A percentile compares a stretch with the other conserved stretches of the same genome.
phyloP scores from a whole-genome alignment of 2,888 invertebrate species.

The Neelides folsomi region DNA sequence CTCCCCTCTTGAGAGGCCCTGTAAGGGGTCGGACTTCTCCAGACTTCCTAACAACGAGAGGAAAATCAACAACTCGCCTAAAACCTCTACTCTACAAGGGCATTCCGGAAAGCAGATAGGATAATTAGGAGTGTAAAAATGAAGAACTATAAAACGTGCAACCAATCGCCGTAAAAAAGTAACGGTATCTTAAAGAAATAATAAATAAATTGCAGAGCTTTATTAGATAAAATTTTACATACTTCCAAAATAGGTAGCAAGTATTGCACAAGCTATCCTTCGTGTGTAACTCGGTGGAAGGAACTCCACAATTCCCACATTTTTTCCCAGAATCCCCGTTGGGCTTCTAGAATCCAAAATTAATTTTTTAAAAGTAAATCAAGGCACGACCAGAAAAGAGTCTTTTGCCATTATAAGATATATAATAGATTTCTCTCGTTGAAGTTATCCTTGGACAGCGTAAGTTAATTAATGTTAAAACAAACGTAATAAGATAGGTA shows the following conservation, averaged over 20 bases:
- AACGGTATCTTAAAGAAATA: not conserved
- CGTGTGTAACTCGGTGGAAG: slow-evolving; percentile 57
- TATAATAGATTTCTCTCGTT: too few species aligned
- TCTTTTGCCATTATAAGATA: too few species aligned
- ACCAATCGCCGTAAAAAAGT: not conserved
- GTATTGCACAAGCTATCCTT: slow-evolving; percentile 68
- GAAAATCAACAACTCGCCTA: slow-evolving; percentile 7
- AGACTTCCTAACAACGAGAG: slow-evolving; percentile 51
- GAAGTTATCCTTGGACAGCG: too few species aligned
- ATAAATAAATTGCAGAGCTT: not conserved
- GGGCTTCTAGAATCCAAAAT: slow-evolving; percentile 32
- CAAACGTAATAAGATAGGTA: too few species aligned
- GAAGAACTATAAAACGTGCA: slow-evolving; percentile 1
- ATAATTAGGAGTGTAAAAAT: slow-evolving; percentile 1
- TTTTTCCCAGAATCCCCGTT: slow-evolving; percentile 36
- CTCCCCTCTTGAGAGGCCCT: slow-evolving; percentile 41
- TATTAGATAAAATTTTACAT: slow-evolving; percentile 37
- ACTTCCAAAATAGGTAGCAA: slow-evolving; percentile 77
- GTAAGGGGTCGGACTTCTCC: slow-evolving; percentile 66
- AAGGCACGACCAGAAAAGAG: too few species aligned
- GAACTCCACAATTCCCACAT: slow-evolving; percentile 58
- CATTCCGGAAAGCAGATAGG: slow-evolving; percentile 6
- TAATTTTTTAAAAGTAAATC: too few species aligned
- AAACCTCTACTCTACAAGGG: not conserved
- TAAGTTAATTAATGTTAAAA: too few species aligned